A percentile compares a stretch with the other conserved stretches of the same genome.
Conservation (phyloP, 2,113 vertebrate species). For the Corynorhinus townsendii region DNA sequence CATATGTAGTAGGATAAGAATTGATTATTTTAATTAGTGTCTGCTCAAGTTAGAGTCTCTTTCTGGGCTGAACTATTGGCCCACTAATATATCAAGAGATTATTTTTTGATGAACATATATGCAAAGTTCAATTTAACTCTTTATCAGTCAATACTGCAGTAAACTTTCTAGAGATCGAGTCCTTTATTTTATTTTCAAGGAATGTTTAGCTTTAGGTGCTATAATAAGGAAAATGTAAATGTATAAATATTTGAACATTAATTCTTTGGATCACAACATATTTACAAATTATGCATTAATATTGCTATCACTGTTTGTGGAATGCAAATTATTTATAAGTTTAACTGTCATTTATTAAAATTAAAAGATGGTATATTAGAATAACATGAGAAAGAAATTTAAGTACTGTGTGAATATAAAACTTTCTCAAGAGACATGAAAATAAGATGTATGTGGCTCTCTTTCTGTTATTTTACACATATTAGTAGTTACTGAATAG, state of each 20-base stretch:
- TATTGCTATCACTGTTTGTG: background rate
- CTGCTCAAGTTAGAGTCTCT: slow-evolving; percentile 85
- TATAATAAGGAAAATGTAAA: background rate
- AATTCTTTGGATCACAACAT: background rate
- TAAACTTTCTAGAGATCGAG: background rate
- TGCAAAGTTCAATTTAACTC: slow-evolving; percentile 78
- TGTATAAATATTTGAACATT: background rate
- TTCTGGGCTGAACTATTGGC: slow-evolving; percentile 86
- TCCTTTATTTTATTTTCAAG: background rate
- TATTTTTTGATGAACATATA: slow-evolving; percentile 77
- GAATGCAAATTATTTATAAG: background rate
- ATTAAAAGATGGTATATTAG: background rate
- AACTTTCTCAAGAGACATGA: background rate
- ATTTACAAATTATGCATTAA: background rate
- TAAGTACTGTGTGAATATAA: background rate
- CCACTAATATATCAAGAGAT: slow-evolving; percentile 81
- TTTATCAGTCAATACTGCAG: slow-evolving; percentile 52
- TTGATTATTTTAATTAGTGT: slow-evolving; percentile 99
- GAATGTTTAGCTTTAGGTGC: background rate
- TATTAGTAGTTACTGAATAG: background rate
- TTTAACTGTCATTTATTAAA: background rate
- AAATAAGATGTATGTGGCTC: slow-evolving; percentile 17
- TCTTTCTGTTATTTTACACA: slow-evolving; percentile 18
- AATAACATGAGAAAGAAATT: slow-evolving; percentile 6
- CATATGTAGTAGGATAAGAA: slow-evolving; percentile 94